Evolutionary conservation across 2,797 vertebrate genomes (phyloP).

Genomic region (Hozukius guyotensis): DNA sequence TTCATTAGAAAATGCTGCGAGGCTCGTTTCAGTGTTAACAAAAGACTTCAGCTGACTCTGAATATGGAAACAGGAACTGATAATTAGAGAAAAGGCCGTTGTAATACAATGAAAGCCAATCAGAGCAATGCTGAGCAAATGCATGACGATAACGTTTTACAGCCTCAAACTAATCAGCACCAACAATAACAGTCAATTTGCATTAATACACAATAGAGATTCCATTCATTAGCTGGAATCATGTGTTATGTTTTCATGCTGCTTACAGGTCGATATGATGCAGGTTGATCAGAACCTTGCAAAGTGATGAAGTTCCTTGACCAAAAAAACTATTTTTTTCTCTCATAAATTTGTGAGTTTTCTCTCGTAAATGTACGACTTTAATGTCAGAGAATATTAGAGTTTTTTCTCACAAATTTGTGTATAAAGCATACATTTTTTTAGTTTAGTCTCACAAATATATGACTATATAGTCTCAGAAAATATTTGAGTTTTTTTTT

Average conservation of each 20-base stretch:
- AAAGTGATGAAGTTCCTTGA: too few relatives aligned
- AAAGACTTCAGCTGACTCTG: conserved; percentile 11
- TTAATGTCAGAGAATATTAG: too few relatives aligned
- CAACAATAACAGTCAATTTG: conserved; percentile 13
- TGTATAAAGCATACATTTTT: too few relatives aligned
- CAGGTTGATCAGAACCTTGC: too few relatives aligned
- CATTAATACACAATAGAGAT: background rate
- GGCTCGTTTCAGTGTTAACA: conserved; percentile 16
- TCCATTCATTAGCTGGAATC: background rate
- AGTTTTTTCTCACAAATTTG: too few relatives aligned
- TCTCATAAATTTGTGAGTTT: too few relatives aligned
- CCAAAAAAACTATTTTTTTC: too few relatives aligned
- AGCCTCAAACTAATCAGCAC: conserved; percentile 27
- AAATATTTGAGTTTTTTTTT: too few relatives aligned
- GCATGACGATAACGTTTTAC: background rate
- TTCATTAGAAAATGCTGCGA: conserved; percentile 26
- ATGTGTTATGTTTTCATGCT: background rate
- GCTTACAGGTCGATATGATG: too few relatives aligned
- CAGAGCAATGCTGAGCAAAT: background rate
- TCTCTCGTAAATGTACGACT: too few relatives aligned
- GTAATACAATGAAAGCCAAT: conserved; percentile 23
- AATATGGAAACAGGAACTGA: conserved; percentile 16
- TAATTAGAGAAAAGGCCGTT: conserved; percentile 29
- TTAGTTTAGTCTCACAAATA: too few relatives aligned
- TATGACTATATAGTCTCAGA: too few relatives aligned